A percentile compares a stretch with the other conserved stretches of the same genome.
Conservation (phyloP, 2,113 vertebrate genomes). For the Ceuthmochares aereus region DNA sequence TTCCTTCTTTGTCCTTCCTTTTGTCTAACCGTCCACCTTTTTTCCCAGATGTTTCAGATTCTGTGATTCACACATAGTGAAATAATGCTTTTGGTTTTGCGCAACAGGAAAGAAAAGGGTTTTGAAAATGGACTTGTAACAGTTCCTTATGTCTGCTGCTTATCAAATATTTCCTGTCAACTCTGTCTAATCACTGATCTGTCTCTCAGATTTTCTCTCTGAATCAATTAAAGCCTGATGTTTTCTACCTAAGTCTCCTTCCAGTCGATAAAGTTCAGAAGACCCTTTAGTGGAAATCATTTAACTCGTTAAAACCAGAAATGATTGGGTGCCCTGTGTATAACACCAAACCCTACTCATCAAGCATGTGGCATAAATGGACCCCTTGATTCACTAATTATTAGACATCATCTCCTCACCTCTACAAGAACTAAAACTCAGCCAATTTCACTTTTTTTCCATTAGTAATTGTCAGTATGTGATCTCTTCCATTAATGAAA, state of each 20-base stretch:
- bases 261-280: not conserved
- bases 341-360: not conserved
- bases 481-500: not conserved
- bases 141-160: conserved; percentile 37
- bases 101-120: conserved; percentile 38
- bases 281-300: not conserved
- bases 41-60: conserved; percentile 40
- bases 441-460: not conserved
- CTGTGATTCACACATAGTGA: conserved; percentile 8
- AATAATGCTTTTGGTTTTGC: not conserved
- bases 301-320: not conserved
- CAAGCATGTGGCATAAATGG: not conserved
- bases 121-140: not conserved
- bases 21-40: not conserved
- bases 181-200: conserved; percentile 21
- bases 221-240: conserved; percentile 32
- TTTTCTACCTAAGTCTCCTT: not conserved
- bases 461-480: not conserved
- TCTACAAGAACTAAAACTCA: not conserved
- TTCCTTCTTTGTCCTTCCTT: conserved; percentile 6
- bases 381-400: not conserved
- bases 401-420: not conserved
- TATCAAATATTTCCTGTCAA: conserved; percentile 55
- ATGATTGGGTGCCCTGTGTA: not conserved
- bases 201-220: conserved; percentile 25